Percentiles rank a stretch among this genome's conserved stretches.
Evolutionary conservation across 2,113 vertebrate genomes (phyloP).

Genomic region (Acrocephalus arundinaceus): DNA sequence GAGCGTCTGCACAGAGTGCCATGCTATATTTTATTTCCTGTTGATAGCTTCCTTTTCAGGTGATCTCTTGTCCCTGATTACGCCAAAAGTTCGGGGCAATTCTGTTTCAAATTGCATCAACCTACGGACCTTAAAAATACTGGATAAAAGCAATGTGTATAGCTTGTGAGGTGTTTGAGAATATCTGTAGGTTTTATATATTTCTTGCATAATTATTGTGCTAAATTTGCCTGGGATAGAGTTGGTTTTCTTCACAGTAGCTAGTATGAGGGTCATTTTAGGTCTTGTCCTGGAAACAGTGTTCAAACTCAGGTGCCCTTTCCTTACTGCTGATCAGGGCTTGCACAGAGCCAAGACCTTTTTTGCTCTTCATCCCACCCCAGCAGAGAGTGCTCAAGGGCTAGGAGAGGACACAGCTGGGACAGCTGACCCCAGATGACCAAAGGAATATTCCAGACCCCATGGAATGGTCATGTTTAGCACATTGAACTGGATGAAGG

Average conservation of each 20-base stretch:
- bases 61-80: neutral
- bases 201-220: neutral
- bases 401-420: neutral
- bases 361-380: neutral
- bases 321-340: neutral
- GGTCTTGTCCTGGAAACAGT: neutral
- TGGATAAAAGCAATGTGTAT: neutral
- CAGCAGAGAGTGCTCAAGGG: fast-evolving
- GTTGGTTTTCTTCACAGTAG: neutral
- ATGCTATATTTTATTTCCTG: neutral
- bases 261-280: fast-evolving
- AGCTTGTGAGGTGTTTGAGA: neutral
- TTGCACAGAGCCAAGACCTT: neutral
- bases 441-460: neutral
- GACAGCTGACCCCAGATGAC: neutral
- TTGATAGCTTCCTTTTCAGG: neutral
- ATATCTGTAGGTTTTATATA: neutral
- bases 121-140: neutral
- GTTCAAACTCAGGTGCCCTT: neutral
- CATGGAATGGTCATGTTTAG: neutral
- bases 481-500: neutral
- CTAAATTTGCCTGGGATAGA: neutral
- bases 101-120: neutral
- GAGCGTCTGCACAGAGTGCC: neutral
- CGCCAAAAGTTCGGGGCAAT: neutral